phyloP scores from a whole-genome alignment of 1,140 invertebrate genomes.

The Drosophila tristis region DNA sequence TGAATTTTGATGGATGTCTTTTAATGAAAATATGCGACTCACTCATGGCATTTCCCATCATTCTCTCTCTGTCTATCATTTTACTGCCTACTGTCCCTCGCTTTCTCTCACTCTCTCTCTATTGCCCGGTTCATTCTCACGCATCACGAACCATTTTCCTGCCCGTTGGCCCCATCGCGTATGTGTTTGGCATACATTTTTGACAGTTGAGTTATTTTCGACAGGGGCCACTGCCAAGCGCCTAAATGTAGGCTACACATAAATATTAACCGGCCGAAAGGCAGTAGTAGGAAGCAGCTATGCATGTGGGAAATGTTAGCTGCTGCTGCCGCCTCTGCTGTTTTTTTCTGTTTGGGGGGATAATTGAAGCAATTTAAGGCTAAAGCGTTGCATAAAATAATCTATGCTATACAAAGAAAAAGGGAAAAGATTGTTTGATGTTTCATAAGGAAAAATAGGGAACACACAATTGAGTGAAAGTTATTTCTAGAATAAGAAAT shows the following conservation, averaged over 20 bases:
- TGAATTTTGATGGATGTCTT: constrained; percentile 76
- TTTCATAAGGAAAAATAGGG: no score
- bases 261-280: constrained; percentile 37
- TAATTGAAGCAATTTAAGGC: constrained; percentile 64
- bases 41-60: background rate
- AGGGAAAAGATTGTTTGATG: no score
- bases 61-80: no score
- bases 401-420: no score
- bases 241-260: constrained; percentile 71
- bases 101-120: constrained; percentile 10
- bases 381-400: no score
- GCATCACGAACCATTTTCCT: constrained; percentile 15
- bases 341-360: constrained; percentile 33
- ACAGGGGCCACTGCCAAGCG: constrained; percentile 33
- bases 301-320: no score
- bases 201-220: constrained; percentile 73
- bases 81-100: no score
- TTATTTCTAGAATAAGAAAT: no score
- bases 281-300: background rate
- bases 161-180: constrained; percentile 8
- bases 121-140: constrained; percentile 7
- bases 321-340: constrained; percentile 35
- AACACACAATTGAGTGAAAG: no score
- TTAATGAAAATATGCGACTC: constrained; percentile 70
- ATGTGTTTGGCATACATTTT: constrained; percentile 70